phyloP scores from a whole-genome alignment of 1,140 invertebrate genomes.

The Ruditapes philippinarum region DNA sequence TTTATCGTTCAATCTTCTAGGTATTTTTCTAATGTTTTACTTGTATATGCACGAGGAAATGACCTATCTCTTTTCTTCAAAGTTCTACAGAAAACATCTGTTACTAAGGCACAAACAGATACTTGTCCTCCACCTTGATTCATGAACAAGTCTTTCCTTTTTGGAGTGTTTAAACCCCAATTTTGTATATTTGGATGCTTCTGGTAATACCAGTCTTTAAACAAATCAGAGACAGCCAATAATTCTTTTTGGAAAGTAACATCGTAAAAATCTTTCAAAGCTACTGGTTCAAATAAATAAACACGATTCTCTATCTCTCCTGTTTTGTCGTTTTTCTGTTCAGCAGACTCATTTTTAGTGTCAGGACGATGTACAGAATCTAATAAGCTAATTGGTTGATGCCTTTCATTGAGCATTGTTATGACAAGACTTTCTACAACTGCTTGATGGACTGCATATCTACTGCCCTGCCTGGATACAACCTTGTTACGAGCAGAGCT shows the following conservation, averaged over 20 bases:
- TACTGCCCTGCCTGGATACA: not conserved
- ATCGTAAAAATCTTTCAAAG: conserved; percentile 18
- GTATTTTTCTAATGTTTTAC: too few species aligned
- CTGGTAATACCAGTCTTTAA: not conserved
- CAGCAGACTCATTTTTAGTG: not conserved
- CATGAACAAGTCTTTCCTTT: not conserved
- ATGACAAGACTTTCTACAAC: not conserved
- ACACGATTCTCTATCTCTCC: not conserved
- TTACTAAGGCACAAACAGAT: not conserved
- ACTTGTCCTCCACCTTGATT: not conserved
- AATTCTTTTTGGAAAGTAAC: conserved; percentile 2
- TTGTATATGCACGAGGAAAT: conserved; percentile 22
- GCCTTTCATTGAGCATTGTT: conserved; percentile 17
- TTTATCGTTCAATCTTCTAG: too few species aligned
- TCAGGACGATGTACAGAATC: not conserved
- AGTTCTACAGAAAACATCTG: conserved; percentile 9
- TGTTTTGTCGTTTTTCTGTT: not conserved
- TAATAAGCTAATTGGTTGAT: not conserved
- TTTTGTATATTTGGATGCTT: not conserved
- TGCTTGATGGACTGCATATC: not conserved
- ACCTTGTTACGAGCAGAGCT: not conserved
- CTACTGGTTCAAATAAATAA: not conserved
- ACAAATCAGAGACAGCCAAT: not conserved
- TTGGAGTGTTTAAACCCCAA: not conserved
- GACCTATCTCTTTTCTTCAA: not conserved